Percentiles rank a stretch among this genome's conserved stretches.
Evolutionary conservation across 2,888 invertebrate genomes (phyloP).

Genomic region (Caenorhabditis angaria): DNA sequence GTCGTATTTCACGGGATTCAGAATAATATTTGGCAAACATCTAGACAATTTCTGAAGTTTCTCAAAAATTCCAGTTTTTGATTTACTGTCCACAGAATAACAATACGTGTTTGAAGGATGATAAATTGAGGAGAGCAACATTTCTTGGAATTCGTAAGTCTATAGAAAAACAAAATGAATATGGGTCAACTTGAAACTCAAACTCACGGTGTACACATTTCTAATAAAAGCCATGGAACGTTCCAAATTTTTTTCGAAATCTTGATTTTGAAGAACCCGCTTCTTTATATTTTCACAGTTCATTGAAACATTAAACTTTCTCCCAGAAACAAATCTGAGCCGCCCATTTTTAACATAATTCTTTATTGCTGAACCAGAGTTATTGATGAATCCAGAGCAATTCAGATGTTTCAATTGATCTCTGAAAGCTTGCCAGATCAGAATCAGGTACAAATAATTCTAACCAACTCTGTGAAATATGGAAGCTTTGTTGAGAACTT

Average conservation of each 20-base stretch:
- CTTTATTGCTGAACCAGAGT: neutral
- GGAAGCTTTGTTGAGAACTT: no score
- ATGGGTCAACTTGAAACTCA: no score
- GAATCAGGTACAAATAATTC: no score
- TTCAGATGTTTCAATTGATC: no score
- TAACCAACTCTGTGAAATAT: no score
- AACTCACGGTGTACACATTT: neutral
- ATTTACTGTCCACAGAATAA: neutral
- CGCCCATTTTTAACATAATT: neutral
- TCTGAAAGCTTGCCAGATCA: no score
- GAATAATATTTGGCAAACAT: constrained; percentile 27
- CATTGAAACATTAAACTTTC: neutral
- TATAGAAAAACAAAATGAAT: neutral
- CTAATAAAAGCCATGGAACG: neutral
- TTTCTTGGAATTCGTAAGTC: neutral
- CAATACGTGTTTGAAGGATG: neutral
- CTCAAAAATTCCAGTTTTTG: neutral
- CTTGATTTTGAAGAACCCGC: neutral
- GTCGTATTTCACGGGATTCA: constrained; percentile 26
- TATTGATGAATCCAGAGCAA: no score
- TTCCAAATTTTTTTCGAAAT: neutral
- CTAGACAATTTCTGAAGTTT: neutral
- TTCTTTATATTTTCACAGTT: neutral
- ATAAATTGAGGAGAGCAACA: neutral
- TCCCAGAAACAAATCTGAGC: neutral